Evolutionary conservation across 1,140 invertebrate species (phyloP).

Genomic region (Microplitis mediator): DNA sequence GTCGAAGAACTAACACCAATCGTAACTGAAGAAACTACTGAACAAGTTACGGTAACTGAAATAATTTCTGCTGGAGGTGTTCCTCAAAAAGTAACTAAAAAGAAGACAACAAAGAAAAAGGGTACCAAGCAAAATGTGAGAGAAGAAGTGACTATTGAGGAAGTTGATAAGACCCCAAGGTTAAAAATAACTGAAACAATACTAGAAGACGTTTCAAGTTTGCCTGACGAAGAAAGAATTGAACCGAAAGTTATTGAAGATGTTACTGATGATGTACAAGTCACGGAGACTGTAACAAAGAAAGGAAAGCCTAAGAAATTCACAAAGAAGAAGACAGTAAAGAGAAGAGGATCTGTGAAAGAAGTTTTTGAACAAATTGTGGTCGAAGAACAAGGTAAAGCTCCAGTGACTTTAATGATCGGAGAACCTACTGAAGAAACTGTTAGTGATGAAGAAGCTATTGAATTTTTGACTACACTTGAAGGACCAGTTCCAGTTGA

Average conservation of each 20-base stretch:
- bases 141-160: constrained; percentile 57
- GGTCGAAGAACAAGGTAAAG: constrained; percentile 13
- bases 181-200: constrained; percentile 42
- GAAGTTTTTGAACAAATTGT: constrained; percentile 28
- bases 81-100: constrained; percentile 49
- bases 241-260: constrained; percentile 22
- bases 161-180: constrained; percentile 53
- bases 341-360: constrained; percentile 41
- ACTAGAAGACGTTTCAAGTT: constrained; percentile 40
- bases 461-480: constrained; percentile 7
- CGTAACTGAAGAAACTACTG: constrained; percentile 50
- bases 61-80: constrained; percentile 52
- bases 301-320: constrained; percentile 47
- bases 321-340: constrained; percentile 51
- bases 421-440: constrained; percentile 22
- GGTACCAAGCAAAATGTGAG: constrained; percentile 54
- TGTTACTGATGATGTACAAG: constrained; percentile 38
- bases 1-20: constrained; percentile 19
- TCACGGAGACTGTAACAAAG: constrained; percentile 16
- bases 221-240: constrained; percentile 27
- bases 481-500: constrained; percentile 22
- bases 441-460: constrained; percentile 1
- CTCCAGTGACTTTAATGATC: constrained; percentile 13
- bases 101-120: constrained; percentile 31
- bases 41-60: constrained; percentile 58